A percentile compares a stretch with the other conserved stretches of the same genome.
Evolutionary conservation across 2,113 vertebrate genomes (phyloP).

Genomic region (Corynorhinus townsendii): DNA sequence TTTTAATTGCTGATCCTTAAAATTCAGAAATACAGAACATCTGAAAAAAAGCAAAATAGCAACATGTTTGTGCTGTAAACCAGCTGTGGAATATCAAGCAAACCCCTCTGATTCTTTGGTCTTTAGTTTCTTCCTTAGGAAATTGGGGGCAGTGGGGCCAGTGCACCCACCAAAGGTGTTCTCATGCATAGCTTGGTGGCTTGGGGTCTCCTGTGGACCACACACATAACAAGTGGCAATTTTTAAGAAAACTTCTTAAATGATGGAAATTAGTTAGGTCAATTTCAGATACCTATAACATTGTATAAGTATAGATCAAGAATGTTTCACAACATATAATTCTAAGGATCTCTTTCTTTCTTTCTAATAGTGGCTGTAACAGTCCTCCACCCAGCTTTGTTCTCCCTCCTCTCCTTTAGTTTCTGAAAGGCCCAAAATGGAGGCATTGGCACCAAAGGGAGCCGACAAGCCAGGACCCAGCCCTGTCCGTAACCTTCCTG

Average conservation of each 20-base stretch:
- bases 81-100: background rate
- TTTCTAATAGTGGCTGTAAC: background rate
- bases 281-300: background rate
- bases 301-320: background rate
- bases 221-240: background rate
- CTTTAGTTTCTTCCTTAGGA: background rate
- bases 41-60: background rate
- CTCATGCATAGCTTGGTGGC: background rate
- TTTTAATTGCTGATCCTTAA: background rate
- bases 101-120: background rate
- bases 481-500: background rate
- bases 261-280: background rate
- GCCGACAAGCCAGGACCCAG: fast-evolving
- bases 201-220: background rate
- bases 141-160: background rate
- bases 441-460: background rate
- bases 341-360: background rate
- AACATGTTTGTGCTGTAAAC: background rate
- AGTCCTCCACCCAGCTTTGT: too few relatives aligned
- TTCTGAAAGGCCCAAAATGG: background rate
- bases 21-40: background rate
- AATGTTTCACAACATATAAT: background rate
- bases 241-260: background rate
- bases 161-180: background rate
- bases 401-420: background rate